Base-by-base conservation (phyloP, 2,888 invertebrate genomes). In the Galerucella calmariensis region DNA sequence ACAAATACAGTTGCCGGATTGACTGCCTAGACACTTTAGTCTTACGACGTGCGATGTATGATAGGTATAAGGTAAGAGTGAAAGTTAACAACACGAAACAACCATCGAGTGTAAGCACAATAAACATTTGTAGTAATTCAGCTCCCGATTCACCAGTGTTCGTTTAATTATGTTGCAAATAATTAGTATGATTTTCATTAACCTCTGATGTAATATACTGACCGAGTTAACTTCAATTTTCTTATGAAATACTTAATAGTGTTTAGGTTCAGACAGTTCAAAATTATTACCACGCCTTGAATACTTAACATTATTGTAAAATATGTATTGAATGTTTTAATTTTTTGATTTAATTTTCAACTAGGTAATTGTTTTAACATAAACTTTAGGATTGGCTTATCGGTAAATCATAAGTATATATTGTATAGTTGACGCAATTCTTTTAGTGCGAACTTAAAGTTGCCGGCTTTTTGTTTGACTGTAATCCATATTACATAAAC, bases 71-170 rank as follows among this genome's bases (percentile, higher is more conserved):
- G 59, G 59, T 61, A 35, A 62, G 62, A 62, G 62, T 62, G 62
- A 62, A 62, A 62, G 62, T 62, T 62, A 62, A 41, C n/a, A 62
- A 41, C 59, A 59, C 27, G 59, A 59, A 59, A 62, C 62, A 62
- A n/a, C 62, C 62, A 62, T 62, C 62, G 35, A 16, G 62, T 62
- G 35, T 41, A 62, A 14, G 35, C 62, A 62, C 62, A 62, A 62
- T 62, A 41, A 62, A 62, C 41, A 51, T 41, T n/a, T 16, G 62
- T 41, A 62, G 44, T 62, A 62, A 62, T 41, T 41, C 41, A 27
- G 41, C n/a, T 41, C 62, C 41, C 41, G 41, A 62, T 62, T 41
- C 10, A 16, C 16, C 35, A 10, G 16, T 41, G 16, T 62, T 62
- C 12, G 44, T 62, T 62, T 41, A 62, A 62, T 62, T 62, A 44